Base-by-base conservation (phyloP, 2,797 vertebrate species). In the Cossypha heuglini region DNA sequence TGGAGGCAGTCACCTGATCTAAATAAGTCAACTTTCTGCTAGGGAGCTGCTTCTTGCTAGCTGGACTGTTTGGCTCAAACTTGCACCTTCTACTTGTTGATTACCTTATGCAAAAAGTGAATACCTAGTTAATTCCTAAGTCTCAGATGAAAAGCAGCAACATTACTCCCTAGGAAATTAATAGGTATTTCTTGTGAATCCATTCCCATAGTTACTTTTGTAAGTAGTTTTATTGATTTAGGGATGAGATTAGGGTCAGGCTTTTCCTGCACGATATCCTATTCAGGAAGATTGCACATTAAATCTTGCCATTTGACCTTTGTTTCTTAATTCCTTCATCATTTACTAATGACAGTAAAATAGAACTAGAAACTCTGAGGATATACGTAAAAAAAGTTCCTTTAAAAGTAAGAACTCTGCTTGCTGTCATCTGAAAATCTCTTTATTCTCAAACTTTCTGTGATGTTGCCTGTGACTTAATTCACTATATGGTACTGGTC, bases 141-240 rank as follows among this genome's bases (percentile, higher is more conserved):
- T 86, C 72, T 91, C 63, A 69, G 21, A 61, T 86, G 68, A 74
- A 80, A 95, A 93, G n/a, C 35, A 88, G 45, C n/a, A 74, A 54
- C 17, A 43, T 57, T 71, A 67, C 35, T 80, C 49, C 24, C 25
- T 37, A 12, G 31, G 49, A 86, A 86, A 79, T 80, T 43, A 80
- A 40, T 77, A 71, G 16, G 7, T 83, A 71, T 73, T 49, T 64
- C 59, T 86, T 49, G 19, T 77, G 49, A 55, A 67, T 78, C 24
- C 38, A 61, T 86, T 93, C 52, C 42, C 49, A 40, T 52, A 48
- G 35, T 52, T 90, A 40, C 5, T 86, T 93, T 58, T 51, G 2
- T 58, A 62, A 88, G 63, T 66, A 59, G 57, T 93, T 93, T 86
- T 88, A 73, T 88, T 62, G 72, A 90, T 93, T 63, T 71, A 42